Base-by-base conservation (phyloP, 37 sponge, comb jelly and placozoan species). In the Cladorhizidae sp. region DNA sequence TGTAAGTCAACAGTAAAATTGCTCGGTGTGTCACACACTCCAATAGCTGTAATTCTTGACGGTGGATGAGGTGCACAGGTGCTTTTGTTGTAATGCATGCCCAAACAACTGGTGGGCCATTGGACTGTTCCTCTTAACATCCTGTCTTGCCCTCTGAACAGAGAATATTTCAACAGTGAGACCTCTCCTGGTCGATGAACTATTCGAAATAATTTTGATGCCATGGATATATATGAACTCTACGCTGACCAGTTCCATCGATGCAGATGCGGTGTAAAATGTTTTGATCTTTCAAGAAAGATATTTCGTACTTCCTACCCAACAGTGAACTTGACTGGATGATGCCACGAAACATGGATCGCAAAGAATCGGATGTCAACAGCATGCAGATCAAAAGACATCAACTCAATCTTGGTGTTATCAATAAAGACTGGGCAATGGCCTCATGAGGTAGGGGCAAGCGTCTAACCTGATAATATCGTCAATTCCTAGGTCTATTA, bases 71-170 rank as follows among this genome's bases (percentile, higher is more conserved):
- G 32, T 65, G 35, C 67, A 65, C 67, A 65, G 2, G 67, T 65
- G 17, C 33, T 25, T 2, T 31, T 32, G 5, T 31, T 65, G 36
- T 32, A 31, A 32, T 31, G 9, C 2, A 65, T 33, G 36, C 11
- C 67, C 67, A 65, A 65, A 31, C 67, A 65, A 65, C 33, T 32
- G 2, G 17, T 65, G 32, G 67, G 67, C 67, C 67, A 65, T 65
- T 5, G 2, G 11, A 32, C 1, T 14, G 32, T 35, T 17, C 17
- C 11, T 65, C 31, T 25, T 65, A 5, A 32, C 8, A 15, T 1
- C 8, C 7, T 65, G 35, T 32, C 31, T 36, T 5, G 2, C 14
- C 6, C 14, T 14, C 2, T 29, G 31, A 32, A 32, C 5, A 29
- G 31, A 12, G 35, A 32, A 11, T 9, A 65, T 31, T 65, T 65